phyloP scores from a whole-genome alignment of 2,797 vertebrate genomes.

The Emys orbicularis region DNA sequence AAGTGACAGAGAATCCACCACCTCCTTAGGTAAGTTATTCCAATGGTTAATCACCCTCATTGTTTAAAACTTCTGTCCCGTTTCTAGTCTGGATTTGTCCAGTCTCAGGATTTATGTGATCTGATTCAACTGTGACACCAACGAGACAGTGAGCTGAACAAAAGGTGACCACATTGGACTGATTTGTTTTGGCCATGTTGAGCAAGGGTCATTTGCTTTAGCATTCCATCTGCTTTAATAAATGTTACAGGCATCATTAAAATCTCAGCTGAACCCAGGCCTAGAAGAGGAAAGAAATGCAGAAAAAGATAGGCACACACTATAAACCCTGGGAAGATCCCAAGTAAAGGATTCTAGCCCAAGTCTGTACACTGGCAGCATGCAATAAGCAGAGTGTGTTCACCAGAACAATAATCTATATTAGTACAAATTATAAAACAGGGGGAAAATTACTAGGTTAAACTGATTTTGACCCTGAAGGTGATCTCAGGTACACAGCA shows the following conservation, averaged over 20 bases:
- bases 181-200: not conserved
- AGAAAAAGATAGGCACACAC: slow-evolving; percentile 4
- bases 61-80: not conserved
- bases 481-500: slow-evolving; percentile 82
- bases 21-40: not conserved
- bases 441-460: slow-evolving; percentile 38
- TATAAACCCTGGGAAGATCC: slow-evolving; percentile 36
- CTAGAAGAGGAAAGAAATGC: slow-evolving; percentile 42
- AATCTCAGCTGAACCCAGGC: not conserved
- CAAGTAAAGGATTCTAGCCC: slow-evolving; percentile 12
- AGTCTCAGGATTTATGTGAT: not conserved
- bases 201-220: not conserved
- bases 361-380: slow-evolving; percentile 14
- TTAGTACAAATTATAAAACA: not conserved
- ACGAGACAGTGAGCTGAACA: not conserved
- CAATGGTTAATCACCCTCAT: not conserved
- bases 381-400: not conserved
- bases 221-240: not conserved
- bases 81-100: not conserved
- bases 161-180: not conserved
- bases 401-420: slow-evolving; percentile 5
- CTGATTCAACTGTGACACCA: not conserved
- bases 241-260: rapidly evolving
- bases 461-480: slow-evolving; percentile 80
- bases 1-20: not conserved